Conservation (phyloP, 2,113 vertebrate genomes). For the Triplophysa dalaica region DNA sequence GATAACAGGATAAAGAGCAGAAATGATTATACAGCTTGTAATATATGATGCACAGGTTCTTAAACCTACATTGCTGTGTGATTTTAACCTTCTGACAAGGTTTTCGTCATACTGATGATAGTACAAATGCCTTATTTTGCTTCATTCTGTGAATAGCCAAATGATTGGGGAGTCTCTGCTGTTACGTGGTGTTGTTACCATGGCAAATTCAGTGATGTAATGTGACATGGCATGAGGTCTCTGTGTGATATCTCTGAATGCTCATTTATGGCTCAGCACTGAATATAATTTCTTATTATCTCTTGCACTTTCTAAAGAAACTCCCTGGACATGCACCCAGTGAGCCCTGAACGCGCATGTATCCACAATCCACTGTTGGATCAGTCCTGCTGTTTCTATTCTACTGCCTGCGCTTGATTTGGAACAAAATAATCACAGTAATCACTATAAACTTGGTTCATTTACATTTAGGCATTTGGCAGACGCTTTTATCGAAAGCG, state of each 20-base stretch:
- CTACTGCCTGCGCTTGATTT: constrained; percentile 19
- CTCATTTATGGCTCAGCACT: constrained; percentile 19
- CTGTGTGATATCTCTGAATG: constrained; percentile 24
- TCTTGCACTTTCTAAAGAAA: constrained; percentile 51
- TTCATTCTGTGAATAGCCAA: constrained; percentile 8
- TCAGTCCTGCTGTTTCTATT: constrained; percentile 27
- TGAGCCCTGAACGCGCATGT: constrained; percentile 36
- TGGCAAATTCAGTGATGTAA: constrained; percentile 4
- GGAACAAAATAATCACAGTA: constrained; percentile 8
- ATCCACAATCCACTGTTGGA: constrained; percentile 8
- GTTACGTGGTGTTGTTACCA: constrained; percentile 8
- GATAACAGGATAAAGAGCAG: background rate
- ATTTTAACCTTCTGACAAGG: background rate
- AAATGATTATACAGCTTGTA: background rate
- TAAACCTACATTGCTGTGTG: background rate
- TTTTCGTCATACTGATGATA: background rate
- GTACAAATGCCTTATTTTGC: background rate
- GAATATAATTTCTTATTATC: background rate
- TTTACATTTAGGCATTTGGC: no score
- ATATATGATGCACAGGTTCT: background rate
- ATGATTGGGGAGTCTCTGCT: constrained; percentile 2
- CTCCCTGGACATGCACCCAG: constrained; percentile 28
- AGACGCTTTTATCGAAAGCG: no score
- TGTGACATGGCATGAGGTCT: background rate
- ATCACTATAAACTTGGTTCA: background rate